Percentiles rank a stretch among this genome's conserved stretches.
phyloP scores from a whole-genome alignment of 2,797 vertebrate genomes.

The Australoheros facetus region DNA sequence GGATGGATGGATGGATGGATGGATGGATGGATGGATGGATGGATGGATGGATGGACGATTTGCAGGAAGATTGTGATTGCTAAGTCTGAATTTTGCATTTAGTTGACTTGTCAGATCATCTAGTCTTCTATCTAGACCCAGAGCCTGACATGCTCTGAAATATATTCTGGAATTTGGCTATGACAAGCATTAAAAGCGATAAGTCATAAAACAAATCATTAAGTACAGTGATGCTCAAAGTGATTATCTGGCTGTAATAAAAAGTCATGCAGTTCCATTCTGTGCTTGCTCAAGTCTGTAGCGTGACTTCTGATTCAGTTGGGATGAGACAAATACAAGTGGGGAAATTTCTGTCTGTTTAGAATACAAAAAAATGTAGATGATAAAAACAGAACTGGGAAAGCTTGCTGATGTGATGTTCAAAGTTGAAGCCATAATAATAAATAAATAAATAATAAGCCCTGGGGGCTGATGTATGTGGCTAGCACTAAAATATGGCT shows the following conservation, averaged over 20 bases:
- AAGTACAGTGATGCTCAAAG: no score
- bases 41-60: no score
- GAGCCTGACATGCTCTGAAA: no score
- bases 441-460: no score
- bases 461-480: no score
- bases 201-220: no score
- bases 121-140: not conserved
- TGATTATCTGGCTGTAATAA: not conserved
- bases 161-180: no score
- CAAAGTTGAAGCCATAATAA: not conserved
- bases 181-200: no score
- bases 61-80: not conserved
- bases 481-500: no score
- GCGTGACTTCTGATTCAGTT: not conserved
- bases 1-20: no score
- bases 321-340: not conserved
- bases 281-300: not conserved
- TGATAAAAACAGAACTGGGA: not conserved
- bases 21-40: no score
- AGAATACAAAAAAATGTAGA: not conserved
- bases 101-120: not conserved
- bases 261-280: not conserved
- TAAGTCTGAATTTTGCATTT: not conserved
- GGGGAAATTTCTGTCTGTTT: not conserved
- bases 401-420: not conserved